Evolutionary conservation across 2,113 vertebrate species (phyloP).

Genomic region (Epinephelus fuscoguttatus): DNA sequence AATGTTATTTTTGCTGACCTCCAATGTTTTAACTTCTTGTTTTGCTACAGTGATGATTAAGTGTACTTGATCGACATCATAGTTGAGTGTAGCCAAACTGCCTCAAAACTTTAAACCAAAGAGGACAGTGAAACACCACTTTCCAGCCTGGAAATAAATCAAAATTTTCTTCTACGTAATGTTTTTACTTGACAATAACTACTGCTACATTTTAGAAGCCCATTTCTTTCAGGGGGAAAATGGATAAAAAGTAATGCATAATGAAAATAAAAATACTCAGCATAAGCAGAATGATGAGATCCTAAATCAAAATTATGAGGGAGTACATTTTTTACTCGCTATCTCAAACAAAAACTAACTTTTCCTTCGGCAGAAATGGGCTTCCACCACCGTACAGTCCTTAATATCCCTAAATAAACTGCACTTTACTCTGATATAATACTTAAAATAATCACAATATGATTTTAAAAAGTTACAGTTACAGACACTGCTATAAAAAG

Average conservation of each 20-base stretch:
- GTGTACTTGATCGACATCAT: background rate
- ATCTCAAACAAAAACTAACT: background rate
- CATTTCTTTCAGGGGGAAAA: background rate
- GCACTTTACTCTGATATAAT: slow-evolving; percentile 1
- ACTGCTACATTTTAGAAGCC: background rate
- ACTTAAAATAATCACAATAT: background rate
- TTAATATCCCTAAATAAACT: background rate
- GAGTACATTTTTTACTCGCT: background rate
- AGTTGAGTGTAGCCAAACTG: background rate
- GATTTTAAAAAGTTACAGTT: background rate
- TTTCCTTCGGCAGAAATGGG: background rate
- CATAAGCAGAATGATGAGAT: background rate
- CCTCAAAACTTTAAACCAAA: background rate
- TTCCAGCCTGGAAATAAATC: background rate
- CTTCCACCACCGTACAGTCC: background rate
- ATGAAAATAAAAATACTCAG: background rate
- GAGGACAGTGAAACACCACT: too few relatives aligned
- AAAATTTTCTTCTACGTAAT: background rate
- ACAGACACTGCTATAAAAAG: background rate
- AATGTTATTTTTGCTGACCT: background rate
- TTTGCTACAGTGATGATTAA: background rate
- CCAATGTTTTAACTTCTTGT: background rate
- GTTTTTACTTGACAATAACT: too few relatives aligned
- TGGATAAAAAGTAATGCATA: background rate
- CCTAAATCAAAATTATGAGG: background rate